Evolutionary conservation across 2,888 invertebrate species (phyloP), one percentile per base, ranked within the genome.

Genomic region (Synanthedon andrenaeformis): DNA sequence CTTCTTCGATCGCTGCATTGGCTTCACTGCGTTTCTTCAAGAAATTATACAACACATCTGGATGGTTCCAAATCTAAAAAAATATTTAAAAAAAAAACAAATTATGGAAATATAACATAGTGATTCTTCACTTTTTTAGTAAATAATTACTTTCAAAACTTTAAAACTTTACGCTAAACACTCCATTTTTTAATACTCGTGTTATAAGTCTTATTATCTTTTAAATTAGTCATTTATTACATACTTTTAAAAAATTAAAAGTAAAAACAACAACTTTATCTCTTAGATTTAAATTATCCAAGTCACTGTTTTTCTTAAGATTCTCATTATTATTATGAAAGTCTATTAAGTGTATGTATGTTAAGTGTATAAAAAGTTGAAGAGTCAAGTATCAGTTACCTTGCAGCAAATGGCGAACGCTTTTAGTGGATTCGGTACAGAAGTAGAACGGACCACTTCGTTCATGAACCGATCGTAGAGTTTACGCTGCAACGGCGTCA

Each of bases 341-440:
- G 10, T 3, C 35, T 10, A 1, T 35, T 10, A 35, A 35, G 8
- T 10, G 8, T 35, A 35, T 10, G 8, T 5, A 35, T 10, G 8
- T 5, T 28, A 6, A 5, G 3, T 28, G 28, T 28, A 8, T 35
- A 10, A 35, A 35, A 35, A 35, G 2, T 10, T 10, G 35, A 35
- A 35, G 35, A 10, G 35, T 35, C 2, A 35, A 35, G 10, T 35
- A 3, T 8, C 35, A 35, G 35, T 65, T 74, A 93, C 93, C 90
- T 99, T 99, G 74, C 98, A 98, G 75, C 99, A 99, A 55, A 99
- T 97, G 17, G 99, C 97, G 79, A 99, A 99, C 2, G 99, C 98
- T 81, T 98, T 98, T 55, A 99, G 87, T 0, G 99, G 98, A 89
- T 99, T 99, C 35, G 96, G 95, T 54, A 96, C 95, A 12, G 93